These are phyloP conservation scores for Paraplagusia blochii DNA, from an alignment of 2,113 vertebrate species.

Conservation along the genomic window DNA sequence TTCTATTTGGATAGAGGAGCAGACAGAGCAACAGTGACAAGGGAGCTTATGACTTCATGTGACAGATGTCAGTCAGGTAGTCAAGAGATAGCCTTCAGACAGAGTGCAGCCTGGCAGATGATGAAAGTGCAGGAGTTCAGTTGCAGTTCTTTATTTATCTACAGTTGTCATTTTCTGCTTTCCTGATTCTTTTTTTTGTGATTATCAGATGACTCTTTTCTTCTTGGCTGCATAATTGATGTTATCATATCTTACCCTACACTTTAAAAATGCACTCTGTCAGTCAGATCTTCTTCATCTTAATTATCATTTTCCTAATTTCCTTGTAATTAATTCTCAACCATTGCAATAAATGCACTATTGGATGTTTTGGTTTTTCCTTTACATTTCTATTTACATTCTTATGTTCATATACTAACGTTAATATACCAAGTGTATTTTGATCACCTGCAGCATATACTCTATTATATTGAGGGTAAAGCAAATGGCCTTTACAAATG, in stretches of 20 bases:
- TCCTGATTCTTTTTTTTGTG: slow-evolving; percentile 24
- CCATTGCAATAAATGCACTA: no score
- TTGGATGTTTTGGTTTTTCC: no score
- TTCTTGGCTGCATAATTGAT: slow-evolving; percentile 31
- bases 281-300: slow-evolving; percentile 15
- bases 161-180: slow-evolving; percentile 30
- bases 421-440: no score
- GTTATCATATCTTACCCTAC: slow-evolving; percentile 46
- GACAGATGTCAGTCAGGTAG: slow-evolving; percentile 56
- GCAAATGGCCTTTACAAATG: no score
- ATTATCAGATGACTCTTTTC: slow-evolving; percentile 27
- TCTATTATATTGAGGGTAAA: no score
- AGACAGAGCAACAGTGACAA: slow-evolving; percentile 14
- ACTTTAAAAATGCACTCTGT: slow-evolving; percentile 19
- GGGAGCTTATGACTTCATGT: slow-evolving; percentile 14
- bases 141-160: slow-evolving; percentile 24
- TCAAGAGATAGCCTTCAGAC: slow-evolving; percentile 36
- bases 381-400: no score
- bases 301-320: slow-evolving; percentile 35
- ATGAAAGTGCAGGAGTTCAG: background rate
- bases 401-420: no score
- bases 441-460: no score
- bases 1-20: slow-evolving; percentile 4
- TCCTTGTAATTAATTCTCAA: background rate
- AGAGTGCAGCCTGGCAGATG: slow-evolving; percentile 1